Percentiles rank a stretch among this genome's conserved stretches.
These are phyloP conservation scores for Syngnathoides biaculeatus DNA, from an alignment of 2,113 vertebrate genomes.

Conservation along the genomic window DNA sequence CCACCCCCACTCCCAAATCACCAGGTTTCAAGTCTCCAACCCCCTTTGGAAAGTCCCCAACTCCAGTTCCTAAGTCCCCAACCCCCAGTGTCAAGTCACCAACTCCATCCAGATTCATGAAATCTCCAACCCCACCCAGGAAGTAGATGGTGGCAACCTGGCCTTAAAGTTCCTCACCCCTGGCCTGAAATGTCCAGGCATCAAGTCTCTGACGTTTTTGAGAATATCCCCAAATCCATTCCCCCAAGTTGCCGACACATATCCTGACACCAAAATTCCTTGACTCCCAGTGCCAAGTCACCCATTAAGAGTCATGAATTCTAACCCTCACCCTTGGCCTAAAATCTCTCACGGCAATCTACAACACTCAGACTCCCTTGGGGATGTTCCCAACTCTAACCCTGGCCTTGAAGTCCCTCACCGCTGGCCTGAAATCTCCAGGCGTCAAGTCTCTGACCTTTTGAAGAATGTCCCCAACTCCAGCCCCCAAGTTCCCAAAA, in stretches of 20 bases:
- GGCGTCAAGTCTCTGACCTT: conserved; percentile 4
- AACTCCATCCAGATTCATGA: conserved; percentile 26
- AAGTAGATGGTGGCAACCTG: conserved; percentile 49
- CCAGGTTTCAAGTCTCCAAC: conserved; percentile 25
- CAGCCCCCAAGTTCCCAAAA: conserved; percentile 3
- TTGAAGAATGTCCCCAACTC: conserved; percentile 35
- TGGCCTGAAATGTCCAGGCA: neutral
- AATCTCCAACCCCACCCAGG: conserved; percentile 52
- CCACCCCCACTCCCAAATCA: conserved; percentile 10
- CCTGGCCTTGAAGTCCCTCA: conserved; percentile 2
- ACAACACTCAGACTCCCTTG: neutral
- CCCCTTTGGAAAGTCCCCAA: conserved; percentile 30
- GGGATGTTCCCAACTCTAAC: conserved; percentile 35
- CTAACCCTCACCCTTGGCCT: no score
- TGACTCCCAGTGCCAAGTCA: neutral
- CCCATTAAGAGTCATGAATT: neutral
- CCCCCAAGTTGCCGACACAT: neutral
- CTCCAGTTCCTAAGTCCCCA: conserved; percentile 21
- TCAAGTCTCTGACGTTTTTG: neutral
- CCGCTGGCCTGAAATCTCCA: conserved; percentile 21
- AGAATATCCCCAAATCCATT: conserved; percentile 38
- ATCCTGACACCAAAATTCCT: conserved; percentile 2
- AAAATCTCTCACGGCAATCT: no score
- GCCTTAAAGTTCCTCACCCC: neutral
- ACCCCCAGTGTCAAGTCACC: conserved; percentile 36